Percentiles rank a stretch among this genome's conserved stretches.
These are phyloP conservation scores for Lamellibrachia satsuma DNA, from an alignment of 2,888 invertebrate species.

Conservation along the genomic window DNA sequence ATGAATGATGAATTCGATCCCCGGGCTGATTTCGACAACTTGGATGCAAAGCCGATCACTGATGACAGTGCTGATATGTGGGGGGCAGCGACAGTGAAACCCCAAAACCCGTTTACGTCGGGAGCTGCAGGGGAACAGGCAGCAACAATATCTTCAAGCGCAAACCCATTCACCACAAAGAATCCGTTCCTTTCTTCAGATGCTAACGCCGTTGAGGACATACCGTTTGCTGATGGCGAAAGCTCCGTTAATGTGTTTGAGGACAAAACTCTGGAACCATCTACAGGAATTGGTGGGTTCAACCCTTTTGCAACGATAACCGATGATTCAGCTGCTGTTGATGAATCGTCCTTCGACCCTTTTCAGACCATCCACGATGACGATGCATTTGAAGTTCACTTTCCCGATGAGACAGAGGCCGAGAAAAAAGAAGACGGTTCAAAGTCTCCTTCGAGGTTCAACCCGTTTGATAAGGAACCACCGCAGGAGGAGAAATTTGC, in stretches of 20 bases:
- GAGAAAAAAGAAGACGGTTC: constrained; percentile 31
- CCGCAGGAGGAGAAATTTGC: constrained; percentile 63
- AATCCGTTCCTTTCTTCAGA: constrained; percentile 17
- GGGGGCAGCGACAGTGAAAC: background rate
- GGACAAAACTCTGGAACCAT: background rate
- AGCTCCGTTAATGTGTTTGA: constrained; percentile 24
- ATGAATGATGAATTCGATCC: constrained; percentile 40
- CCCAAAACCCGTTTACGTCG: constrained; percentile 34
- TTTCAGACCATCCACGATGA: constrained; percentile 47
- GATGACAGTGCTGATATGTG: constrained; percentile 24
- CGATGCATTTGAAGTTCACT: constrained; percentile 35
- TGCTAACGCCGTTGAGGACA: background rate
- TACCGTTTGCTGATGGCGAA: constrained; percentile 18
- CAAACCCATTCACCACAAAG: constrained; percentile 26
- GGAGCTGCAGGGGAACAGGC: background rate
- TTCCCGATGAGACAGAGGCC: constrained; percentile 30
- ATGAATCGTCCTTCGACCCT: constrained; percentile 47
- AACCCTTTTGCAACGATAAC: constrained; percentile 44
- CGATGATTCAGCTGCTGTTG: constrained; percentile 26
- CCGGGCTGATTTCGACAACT: constrained; percentile 33
- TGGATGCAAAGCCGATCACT: constrained; percentile 29
- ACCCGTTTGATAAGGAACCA: constrained; percentile 65
- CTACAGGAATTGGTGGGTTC: constrained; percentile 27
- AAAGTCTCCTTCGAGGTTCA: constrained; percentile 56
- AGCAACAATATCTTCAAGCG: background rate